These are phyloP conservation scores for Itoplectis maculator DNA, from an alignment of 2,888 invertebrate genomes.

Conservation along the genomic window DNA sequence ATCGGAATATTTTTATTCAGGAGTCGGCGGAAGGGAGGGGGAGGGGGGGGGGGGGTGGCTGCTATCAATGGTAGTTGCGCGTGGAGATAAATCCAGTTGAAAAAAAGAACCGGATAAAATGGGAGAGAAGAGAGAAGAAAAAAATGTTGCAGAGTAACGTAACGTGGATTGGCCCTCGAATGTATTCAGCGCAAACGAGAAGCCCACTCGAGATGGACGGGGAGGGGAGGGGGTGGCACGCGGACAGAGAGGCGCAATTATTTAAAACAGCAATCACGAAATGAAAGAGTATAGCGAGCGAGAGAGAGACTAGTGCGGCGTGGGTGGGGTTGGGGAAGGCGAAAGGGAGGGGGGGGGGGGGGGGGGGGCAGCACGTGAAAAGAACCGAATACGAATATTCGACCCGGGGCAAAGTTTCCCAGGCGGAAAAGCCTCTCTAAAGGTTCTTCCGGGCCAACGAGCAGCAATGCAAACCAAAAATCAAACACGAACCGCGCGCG, in stretches of 20 bases:
- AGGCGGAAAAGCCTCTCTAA: conserved; percentile 82
- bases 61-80: neutral
- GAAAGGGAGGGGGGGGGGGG: conserved; percentile 16
- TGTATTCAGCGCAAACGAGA: conserved; percentile 24
- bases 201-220: conserved; percentile 27
- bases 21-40: too few relatives aligned
- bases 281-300: conserved; percentile 78
- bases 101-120: conserved; percentile 26
- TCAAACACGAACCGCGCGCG: conserved; percentile 76
- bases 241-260: conserved; percentile 77
- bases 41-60: too few relatives aligned
- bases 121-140: conserved; percentile 11
- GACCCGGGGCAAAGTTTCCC: conserved; percentile 73
- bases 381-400: conserved; percentile 68
- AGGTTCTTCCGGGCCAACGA: conserved; percentile 79
- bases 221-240: conserved; percentile 33
- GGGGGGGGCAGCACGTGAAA: conserved; percentile 19
- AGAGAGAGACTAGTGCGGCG: conserved; percentile 13
- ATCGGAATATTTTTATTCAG: conserved; percentile 18
- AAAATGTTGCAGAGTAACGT: conserved; percentile 16
- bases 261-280: conserved; percentile 83
- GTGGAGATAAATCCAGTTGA: neutral
- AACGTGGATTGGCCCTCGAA: conserved; percentile 43
- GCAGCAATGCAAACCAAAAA: conserved; percentile 82
- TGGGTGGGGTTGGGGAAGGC: neutral